Evolutionary conservation across 2,797 vertebrate genomes (phyloP).

Genomic region (Serranus cabrilla): DNA sequence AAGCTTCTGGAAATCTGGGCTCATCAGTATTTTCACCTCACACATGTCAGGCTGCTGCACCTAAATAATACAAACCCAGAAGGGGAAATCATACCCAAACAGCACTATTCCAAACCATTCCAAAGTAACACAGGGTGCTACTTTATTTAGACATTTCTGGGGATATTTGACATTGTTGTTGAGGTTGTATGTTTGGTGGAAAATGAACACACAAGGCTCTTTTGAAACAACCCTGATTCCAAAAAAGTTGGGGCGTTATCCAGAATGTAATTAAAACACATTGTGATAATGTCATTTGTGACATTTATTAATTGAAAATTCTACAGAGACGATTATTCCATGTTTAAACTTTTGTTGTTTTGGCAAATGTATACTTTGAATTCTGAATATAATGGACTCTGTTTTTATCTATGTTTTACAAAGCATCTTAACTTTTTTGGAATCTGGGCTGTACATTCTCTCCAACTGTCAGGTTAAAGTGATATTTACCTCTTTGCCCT

Average conservation of each 20-base stretch:
- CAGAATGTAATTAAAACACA: no score
- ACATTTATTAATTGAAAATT: no score
- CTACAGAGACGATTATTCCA: no score
- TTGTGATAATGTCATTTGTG: no score
- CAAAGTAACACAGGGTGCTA: neutral
- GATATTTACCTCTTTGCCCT: slow-evolving; percentile 88
- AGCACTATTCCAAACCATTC: neutral
- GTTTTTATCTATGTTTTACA: no score
- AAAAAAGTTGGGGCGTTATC: no score
- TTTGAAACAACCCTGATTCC: no score
- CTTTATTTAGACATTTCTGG: neutral
- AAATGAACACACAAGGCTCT: neutral
- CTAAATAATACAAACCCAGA: slow-evolving; percentile 75
- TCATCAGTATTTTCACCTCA: slow-evolving; percentile 93
- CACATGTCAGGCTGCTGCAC: slow-evolving; percentile 93
- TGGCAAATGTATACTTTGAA: no score
- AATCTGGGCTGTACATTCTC: no score
- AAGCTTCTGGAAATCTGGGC: slow-evolving; percentile 87
- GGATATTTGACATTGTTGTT: neutral
- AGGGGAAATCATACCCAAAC: neutral
- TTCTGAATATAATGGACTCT: no score
- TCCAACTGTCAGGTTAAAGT: neutral
- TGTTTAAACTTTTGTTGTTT: no score
- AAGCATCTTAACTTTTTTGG: no score
- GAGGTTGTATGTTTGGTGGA: neutral